Base-by-base conservation (phyloP, 1,140 invertebrate genomes). In the Papilio helenus region DNA sequence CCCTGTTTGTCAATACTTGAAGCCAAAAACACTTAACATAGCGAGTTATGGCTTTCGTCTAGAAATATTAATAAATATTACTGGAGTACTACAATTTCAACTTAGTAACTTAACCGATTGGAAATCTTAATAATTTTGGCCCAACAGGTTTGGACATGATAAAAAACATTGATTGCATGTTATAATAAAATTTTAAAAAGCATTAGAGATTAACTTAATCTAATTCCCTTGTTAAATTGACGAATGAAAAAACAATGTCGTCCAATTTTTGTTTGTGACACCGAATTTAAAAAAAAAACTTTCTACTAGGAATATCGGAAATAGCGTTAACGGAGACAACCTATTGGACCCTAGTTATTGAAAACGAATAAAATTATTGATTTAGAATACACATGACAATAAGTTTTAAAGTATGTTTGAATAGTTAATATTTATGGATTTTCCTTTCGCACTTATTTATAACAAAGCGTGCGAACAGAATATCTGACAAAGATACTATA, bases 221-320 rank as follows among this genome's bases (percentile, higher is more conserved):
- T 76, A 76, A 76, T 55, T 76, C 73, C 73, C 73, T 76, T 76
- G 73, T 76, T 76, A 76, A 76, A 76, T 58, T 58, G 73, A 16
- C 46, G 55, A 76, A 55, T n/a, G 18, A 55, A 29, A 39, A 39
- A 29, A 51, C 20, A 20, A 14, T 61, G 16, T 29, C 26, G 23
- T 29, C 61, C 61, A 68, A 68, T 29, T 29, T 61, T 61, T 61
- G 58, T 3, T 68, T 68, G 29, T 29, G 8, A 68, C 26, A 16
- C 10, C 5, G 61, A 10, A 16, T 29, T 7, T 16, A 34, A 68
- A 68, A 26, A n/a, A 68, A 8, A 7, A 34, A 3, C 26, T 68
- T 29, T 68, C 26, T 68, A 68, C 26, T 58, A 20, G 20, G 58
- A 26, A 61, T 61, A 10, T 61, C 9, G 55, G 58, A 20, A 2